Conservation (phyloP, 2,113 vertebrate genomes). For the Pseudonaja textilis region DNA sequence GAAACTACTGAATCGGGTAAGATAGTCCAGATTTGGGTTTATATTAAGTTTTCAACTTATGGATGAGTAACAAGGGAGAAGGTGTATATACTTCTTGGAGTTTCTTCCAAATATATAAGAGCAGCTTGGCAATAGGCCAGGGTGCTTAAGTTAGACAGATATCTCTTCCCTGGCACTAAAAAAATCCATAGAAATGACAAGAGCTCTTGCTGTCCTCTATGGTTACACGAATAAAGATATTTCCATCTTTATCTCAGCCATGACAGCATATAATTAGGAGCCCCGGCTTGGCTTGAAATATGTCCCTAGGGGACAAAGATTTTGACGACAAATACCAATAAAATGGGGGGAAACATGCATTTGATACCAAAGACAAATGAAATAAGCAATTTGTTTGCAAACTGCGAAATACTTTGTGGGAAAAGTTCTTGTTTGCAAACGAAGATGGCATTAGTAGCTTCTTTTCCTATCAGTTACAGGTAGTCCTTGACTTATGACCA, state of each 20-base stretch:
- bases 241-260: slow-evolving; percentile 52
- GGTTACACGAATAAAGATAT: slow-evolving; percentile 44
- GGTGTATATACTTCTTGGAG: slow-evolving; percentile 45
- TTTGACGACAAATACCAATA: slow-evolving; percentile 2
- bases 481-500: neutral
- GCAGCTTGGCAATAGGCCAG: slow-evolving; percentile 39
- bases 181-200: slow-evolving; percentile 53
- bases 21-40: no score
- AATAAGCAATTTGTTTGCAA: neutral
- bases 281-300: slow-evolving; percentile 49
- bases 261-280: slow-evolving; percentile 59
- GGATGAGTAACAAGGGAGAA: slow-evolving; percentile 36
- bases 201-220: slow-evolving; percentile 52
- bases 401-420: neutral
- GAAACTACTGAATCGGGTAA: no score
- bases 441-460: slow-evolving; percentile 16
- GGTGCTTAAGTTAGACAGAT: slow-evolving; percentile 50
- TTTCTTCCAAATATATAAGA: slow-evolving; percentile 47
- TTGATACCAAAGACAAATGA: neutral
- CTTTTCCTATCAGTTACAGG: slow-evolving; percentile 11
- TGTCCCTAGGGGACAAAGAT: neutral
- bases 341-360: neutral
- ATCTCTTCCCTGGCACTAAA: neutral
- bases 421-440: neutral
- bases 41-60: slow-evolving; percentile 32